Evolutionary conservation across 2,797 vertebrate species (phyloP), one percentile per base, ranked within the genome.

Genomic region (Falco rusticolus): DNA sequence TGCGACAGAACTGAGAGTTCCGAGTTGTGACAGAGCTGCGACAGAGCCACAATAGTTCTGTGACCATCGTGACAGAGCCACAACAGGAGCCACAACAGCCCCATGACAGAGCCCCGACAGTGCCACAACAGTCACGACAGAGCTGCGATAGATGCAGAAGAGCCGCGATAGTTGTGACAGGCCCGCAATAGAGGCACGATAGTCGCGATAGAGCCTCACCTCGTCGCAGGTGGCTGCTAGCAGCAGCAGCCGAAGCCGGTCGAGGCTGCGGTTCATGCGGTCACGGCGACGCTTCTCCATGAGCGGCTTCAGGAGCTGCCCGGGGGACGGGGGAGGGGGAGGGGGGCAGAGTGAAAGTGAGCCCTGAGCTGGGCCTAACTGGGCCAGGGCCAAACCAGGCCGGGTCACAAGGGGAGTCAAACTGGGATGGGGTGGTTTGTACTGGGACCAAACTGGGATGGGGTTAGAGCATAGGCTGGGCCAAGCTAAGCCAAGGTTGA

Each of bases 151-250:
- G 33, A 3, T 37, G 37, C 37, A 37, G 37, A 37, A 37, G 37
- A 37, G 41, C 41, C 13, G 0, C 4, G 4, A 33, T 1, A 50
- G 71, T 41, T 20, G 29, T 8, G 50, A 22, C 8, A 33, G 29
- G 31, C 19, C 10, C 11, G 0, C 4, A 6, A 34, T 0, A 43
- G 74, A 24, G 43, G 6, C 6, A 3, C 6, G 9, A 33, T 4
- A 33, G 53, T 2, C 16, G 3, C 11, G 51, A 18, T 1, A 33
- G 66, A 12, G 75, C 6, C 76, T 64, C 85, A 87, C 85, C 85
- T 72, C 15, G 26, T 87, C 85, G 3, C 50, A 9, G 19, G 85
- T 87, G 66, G 66, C 59, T 2, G 41, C 41, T 3, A 87, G 76
- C 59, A 87, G 85, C 59, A 87, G 76, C 66, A 87, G 85, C 29